Percentiles rank a stretch among this genome's conserved stretches.
Conservation (phyloP, 2,888 invertebrate genomes). For the Coenonympha arcania region DNA sequence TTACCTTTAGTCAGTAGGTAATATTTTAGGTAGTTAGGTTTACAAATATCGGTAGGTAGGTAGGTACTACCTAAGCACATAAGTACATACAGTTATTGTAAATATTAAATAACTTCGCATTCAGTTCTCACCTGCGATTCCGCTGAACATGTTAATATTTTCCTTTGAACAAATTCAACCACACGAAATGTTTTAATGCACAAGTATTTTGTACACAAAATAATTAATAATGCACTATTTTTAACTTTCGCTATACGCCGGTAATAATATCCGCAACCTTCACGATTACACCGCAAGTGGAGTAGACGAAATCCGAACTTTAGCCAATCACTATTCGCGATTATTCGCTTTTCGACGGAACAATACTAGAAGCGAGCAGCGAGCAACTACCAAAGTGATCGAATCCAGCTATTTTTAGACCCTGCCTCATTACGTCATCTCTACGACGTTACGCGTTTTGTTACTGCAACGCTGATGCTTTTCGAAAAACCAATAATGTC, state of each 20-base stretch:
- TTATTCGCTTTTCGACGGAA: conserved; percentile 20
- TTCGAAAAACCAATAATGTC: too few relatives aligned
- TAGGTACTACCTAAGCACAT: too few relatives aligned
- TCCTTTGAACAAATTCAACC: conserved; percentile 20
- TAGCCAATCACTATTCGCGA: conserved; percentile 18
- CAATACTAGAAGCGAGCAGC: conserved; percentile 19
- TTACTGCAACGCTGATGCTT: conserved; percentile 31
- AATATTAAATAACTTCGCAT: neutral
- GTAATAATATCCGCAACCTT: conserved; percentile 31
- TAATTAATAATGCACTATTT: conserved; percentile 28
- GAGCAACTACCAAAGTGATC: conserved; percentile 28
- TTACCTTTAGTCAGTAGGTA: too few relatives aligned
- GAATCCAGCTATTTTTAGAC: conserved; percentile 51
- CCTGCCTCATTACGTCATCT: conserved; percentile 50
- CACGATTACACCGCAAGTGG: conserved; percentile 19
- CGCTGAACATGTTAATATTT: conserved; percentile 60
- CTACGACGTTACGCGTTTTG: conserved; percentile 41
- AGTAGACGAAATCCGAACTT: conserved; percentile 14
- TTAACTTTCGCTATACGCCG: conserved; percentile 33
- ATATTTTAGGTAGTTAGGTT: too few relatives aligned
- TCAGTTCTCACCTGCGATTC: conserved; percentile 58
- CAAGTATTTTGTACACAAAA: conserved; percentile 18
- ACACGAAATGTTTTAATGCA: conserved; percentile 18
- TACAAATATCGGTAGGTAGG: too few relatives aligned
- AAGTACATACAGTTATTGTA: too few relatives aligned